Evolutionary conservation across 2,888 invertebrate species (phyloP), one percentile per base, ranked within the genome.

Genomic region (Flabesymbios commensalis): DNA sequence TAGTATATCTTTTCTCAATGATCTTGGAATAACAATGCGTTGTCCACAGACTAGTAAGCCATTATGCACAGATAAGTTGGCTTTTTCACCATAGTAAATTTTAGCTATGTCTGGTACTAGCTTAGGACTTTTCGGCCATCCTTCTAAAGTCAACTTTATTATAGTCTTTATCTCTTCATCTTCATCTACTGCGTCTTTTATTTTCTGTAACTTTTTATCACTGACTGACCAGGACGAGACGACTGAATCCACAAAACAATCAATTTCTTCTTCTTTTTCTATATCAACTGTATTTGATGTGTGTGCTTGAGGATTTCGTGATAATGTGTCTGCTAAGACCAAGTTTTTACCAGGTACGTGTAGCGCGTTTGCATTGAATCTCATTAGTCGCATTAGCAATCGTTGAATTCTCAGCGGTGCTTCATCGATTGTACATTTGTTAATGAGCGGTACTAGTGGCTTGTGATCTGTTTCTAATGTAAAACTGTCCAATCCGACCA

Each of bases 1-100:
- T 28, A 69, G 42, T 2, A 67, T 57, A 4, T 64, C 62, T 28
- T 31, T 3, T 22, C 55, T 33, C 51, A 66, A 19, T 3, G 39
- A 5, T 29, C 47, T 4, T 10, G 59, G 59, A 7, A 59, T 48
- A 5, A 54, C 33, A 7, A 59, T 42, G 22, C 43, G 22, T 10
- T 17, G 3, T 17, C 53, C 59, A 43, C 31, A 31, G 2, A 19
- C 19, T 3, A 59, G n/a, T 4, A 52, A 28, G 3, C 45, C 53
- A 33, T 53, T 19, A 3, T n/a, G 14, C 14, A 36, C 51, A n/a
- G 39, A 36, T 29, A 58, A 41, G 14, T 51, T n/a, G 19, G n/a
- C 28, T 24, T 41, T 5, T 17, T 28, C 36, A 22, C 4, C 5
- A 26, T 26, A 52, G 39, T n/a, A 58, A 10, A 3, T n/a, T 4